Base-by-base conservation (phyloP, 2,113 vertebrate species). In the Hippocampus barbouri region DNA sequence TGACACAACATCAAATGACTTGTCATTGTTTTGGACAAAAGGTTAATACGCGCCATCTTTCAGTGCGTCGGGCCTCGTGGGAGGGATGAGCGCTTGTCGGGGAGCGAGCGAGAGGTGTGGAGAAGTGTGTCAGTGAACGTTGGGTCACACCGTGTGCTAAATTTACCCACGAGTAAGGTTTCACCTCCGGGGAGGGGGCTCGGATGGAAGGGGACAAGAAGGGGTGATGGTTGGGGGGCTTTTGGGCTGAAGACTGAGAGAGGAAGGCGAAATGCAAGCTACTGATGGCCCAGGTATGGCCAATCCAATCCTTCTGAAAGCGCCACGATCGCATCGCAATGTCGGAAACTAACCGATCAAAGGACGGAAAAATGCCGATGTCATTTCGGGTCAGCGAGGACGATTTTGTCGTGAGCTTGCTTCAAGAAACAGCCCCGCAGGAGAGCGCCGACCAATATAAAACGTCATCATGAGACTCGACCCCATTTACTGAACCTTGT, bases 141-240 rank as follows among this genome's bases (percentile, higher is more conserved):
- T 84, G 88, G 90, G 89, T 91, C 90, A 89, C 91, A 88, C 85
- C 70, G 85, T 71, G 27, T 70, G 86, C 89, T 92, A 92, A 86
- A 90, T 89, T 90, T 92, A 91, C 86, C 88, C 47, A 70, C 81
- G 90, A 90, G 87, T 92, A 88, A 83, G 86, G 91, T 92, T 92
- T 90, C 91, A 90, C 71, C 88, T 83, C 79, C 41, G 78, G 71
- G 83, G 71, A 66, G 77, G 79, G 78, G 79, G 80, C 70, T 43
- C 74, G 78, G 80, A 76, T 70, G 79, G 83, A 83, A 34, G 70
- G 76, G 78, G 76, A 77, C 69, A 62, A 59, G 25, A 73, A 83
- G 83, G 81, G 51, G 73, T 75, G 67, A 74, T 78, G 30, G 5
- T 34, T 0, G 80, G 81, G 80, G 82, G 74, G 68, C 71, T 77